These are phyloP conservation scores for Chaetura pelagica DNA, from an alignment of 2,113 vertebrate genomes.

Conservation along the genomic window DNA sequence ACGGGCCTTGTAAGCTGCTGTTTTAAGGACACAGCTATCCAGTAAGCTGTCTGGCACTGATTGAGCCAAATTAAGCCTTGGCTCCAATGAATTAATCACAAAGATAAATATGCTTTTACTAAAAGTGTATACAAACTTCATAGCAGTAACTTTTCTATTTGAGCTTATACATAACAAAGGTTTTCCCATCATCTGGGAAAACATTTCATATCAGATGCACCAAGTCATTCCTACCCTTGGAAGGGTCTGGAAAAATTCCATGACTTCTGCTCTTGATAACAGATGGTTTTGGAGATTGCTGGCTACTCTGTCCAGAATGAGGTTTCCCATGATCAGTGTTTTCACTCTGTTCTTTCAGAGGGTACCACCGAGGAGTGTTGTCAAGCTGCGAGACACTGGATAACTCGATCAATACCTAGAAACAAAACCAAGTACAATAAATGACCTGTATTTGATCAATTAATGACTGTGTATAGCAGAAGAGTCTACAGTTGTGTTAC, in stretches of 20 bases:
- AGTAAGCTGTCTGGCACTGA: background rate
- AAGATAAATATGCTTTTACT: background rate
- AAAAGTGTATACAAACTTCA: background rate
- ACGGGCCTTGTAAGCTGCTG: background rate
- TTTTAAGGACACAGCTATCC: background rate
- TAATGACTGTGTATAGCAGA: background rate
- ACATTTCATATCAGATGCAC: constrained; percentile 19
- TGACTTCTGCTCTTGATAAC: constrained; percentile 99
- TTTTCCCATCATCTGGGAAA: background rate
- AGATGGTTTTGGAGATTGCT: constrained; percentile 91
- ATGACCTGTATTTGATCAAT: background rate
- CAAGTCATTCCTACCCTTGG: constrained; percentile 87
- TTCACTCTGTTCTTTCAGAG: constrained; percentile 94
- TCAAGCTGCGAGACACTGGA: constrained; percentile 90
- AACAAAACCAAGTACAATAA: background rate
- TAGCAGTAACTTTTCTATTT: background rate
- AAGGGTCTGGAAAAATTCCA: constrained; percentile 95
- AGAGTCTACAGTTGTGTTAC: background rate
- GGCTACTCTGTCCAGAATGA: constrained; percentile 85
- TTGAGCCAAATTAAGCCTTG: background rate
- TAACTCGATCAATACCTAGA: constrained; percentile 94
- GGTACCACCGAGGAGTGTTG: constrained; percentile 93
- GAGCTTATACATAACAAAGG: background rate
- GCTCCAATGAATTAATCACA: background rate
- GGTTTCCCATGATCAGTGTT: constrained; percentile 89